Evolutionary conservation across 2,888 invertebrate species (phyloP), one percentile per base, ranked within the genome.

Genomic region (Limulus polyphemus): DNA sequence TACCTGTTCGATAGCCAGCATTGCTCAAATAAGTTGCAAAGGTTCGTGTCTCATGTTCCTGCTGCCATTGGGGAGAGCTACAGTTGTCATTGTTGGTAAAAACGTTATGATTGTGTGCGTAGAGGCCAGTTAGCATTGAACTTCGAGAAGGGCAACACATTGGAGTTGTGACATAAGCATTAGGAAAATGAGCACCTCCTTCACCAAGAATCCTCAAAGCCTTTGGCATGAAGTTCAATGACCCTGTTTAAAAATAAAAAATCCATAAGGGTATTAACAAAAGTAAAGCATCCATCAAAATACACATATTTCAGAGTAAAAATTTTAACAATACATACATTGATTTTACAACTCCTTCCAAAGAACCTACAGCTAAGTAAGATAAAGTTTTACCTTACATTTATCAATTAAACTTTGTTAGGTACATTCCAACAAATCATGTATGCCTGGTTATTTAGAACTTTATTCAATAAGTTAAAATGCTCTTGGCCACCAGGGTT

Each of bases 11-110:
- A 77, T 95, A 97, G 58, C 95, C 95, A 49, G 91, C 91, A 74
- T 92, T 89, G 71, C 89, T 89, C 57, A 93, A 83, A 75, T 92
- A 91, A 1, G 91, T 87, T 59, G 92, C 92, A 75, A 95, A 95
- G 57, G 90, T 90, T 72, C 88, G 84, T 17, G 90, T 88, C 79
- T 97, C 97, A 75, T 93, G 90, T 50, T 85, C 88, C 61, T 88
- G 86, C 78, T 94, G 93, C 97, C 98, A 98, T 75, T 86, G 85
- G 13, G 87, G 84, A 68, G 93, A 93, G 62, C 94, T 93, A 79
- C 98, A 98, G 80, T 98, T 98, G 78, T 94, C 93, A 68, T 98
- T 98, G 81, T 98, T 98, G 11, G 97, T 97, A 79, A 90, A 95
- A 61, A 94, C 93, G 75, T 91, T 86, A 79, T 98, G 98, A 79